These are phyloP conservation scores for Acrobasis consociella DNA, from an alignment of 2,888 invertebrate genomes.

Conservation along the genomic window DNA sequence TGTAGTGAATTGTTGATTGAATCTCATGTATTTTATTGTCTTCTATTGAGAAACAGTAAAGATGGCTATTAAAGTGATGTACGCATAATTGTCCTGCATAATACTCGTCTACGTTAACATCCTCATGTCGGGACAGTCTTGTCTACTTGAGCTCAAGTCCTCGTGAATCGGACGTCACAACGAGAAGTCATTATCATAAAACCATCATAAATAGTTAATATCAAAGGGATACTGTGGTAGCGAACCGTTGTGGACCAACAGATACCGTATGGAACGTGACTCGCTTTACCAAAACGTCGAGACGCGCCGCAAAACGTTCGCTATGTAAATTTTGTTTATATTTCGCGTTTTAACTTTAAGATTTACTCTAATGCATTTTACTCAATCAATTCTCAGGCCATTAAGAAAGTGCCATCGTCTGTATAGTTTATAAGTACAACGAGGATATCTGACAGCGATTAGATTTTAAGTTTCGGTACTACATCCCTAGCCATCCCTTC, in stretches of 20 bases:
- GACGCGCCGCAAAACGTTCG: slow-evolving; percentile 69
- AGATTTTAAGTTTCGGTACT: slow-evolving; percentile 49
- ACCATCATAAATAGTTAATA: slow-evolving; percentile 65
- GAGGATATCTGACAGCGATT: slow-evolving; percentile 66
- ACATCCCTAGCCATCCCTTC: slow-evolving; percentile 42
- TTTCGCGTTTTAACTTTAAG: slow-evolving; percentile 66
- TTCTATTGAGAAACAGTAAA: slow-evolving; percentile 15
- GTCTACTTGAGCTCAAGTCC: slow-evolving; percentile 49
- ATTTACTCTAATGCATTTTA: slow-evolving; percentile 80
- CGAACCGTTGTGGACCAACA: slow-evolving; percentile 59
- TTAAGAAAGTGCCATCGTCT: slow-evolving; percentile 81
- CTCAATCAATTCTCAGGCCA: slow-evolving; percentile 82
- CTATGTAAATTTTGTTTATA: slow-evolving; percentile 66
- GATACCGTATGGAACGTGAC: slow-evolving; percentile 67
- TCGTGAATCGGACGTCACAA: slow-evolving; percentile 56
- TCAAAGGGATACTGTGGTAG: slow-evolving; percentile 63
- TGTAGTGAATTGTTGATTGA: slow-evolving; percentile 9
- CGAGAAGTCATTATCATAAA: slow-evolving; percentile 64
- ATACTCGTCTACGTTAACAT: slow-evolving; percentile 19
- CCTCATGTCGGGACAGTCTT: slow-evolving; percentile 17
- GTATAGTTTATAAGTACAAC: slow-evolving; percentile 74
- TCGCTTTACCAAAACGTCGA: slow-evolving; percentile 78
- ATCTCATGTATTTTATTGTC: slow-evolving; percentile 18
- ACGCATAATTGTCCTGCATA: slow-evolving; percentile 18
- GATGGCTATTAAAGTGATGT: slow-evolving; percentile 16